phyloP scores from a whole-genome alignment of 2,888 invertebrate species.

The Drepanosiphum platanoidis region DNA sequence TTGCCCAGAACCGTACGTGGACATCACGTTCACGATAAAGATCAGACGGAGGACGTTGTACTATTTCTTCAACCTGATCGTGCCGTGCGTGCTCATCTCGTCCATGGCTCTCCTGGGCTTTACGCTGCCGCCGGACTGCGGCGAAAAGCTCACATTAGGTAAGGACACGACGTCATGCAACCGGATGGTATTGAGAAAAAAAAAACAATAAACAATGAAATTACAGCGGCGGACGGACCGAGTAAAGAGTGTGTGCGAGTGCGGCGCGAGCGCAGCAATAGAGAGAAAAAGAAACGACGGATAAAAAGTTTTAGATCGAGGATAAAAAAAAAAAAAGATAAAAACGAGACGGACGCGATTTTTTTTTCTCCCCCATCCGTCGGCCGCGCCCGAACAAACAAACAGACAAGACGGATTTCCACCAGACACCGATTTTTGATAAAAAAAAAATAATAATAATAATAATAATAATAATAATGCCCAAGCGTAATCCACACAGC shows the following conservation, averaged over 20 bases:
- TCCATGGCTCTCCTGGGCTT: constrained; percentile 98
- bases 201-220: too few relatives aligned
- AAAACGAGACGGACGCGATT: constrained; percentile 11
- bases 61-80: constrained; percentile 99
- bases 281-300: too few relatives aligned
- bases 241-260: neutral
- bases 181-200: neutral
- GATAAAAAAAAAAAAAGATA: neutral
- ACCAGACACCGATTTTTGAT: neutral
- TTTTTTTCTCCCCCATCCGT: neutral
- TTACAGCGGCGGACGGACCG: constrained; percentile 17
- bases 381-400: neutral
- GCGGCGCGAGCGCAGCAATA: neutral
- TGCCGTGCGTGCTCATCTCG: constrained; percentile 98
- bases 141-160: constrained; percentile 96
- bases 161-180: constrained; percentile 65
- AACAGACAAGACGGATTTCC: constrained; percentile 13
- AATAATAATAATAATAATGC: too few relatives aligned
- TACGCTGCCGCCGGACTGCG: constrained; percentile 97
- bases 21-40: constrained; percentile 96
- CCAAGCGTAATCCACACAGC: constrained; percentile 1
- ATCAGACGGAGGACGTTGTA: constrained; percentile 96
- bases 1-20: constrained; percentile 93
- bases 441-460: too few relatives aligned
- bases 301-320: neutral